phyloP scores from a whole-genome alignment of 2,113 vertebrate species.

The Dipodomys merriami region DNA sequence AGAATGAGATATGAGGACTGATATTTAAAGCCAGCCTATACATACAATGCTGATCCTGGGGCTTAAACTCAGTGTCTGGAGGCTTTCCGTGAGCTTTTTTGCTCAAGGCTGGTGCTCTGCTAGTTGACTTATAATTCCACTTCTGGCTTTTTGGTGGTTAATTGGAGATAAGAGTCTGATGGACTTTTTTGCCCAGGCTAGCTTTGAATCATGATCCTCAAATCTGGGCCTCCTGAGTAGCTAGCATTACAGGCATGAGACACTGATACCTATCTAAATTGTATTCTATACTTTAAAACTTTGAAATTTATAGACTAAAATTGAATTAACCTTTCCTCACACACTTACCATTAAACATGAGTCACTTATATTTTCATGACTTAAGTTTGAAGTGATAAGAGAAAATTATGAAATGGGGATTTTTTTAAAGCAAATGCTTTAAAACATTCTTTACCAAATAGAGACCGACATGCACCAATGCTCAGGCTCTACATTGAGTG shows the following conservation, averaged over 20 bases:
- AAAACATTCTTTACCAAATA: background rate
- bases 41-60: too few relatives aligned
- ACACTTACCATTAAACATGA: background rate
- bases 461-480: background rate
- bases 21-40: too few relatives aligned
- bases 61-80: too few relatives aligned
- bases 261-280: background rate
- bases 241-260: too few relatives aligned
- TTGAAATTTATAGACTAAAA: background rate
- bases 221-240: too few relatives aligned
- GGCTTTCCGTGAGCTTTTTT: too few relatives aligned
- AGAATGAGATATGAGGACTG: too few relatives aligned
- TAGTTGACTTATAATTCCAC: too few relatives aligned
- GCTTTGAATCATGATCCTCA: too few relatives aligned
- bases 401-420: background rate
- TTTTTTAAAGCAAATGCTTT: background rate
- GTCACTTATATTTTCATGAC: background rate
- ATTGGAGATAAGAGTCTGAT: too few relatives aligned
- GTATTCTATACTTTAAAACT: background rate
- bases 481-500: background rate
- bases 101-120: too few relatives aligned
- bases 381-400: background rate
- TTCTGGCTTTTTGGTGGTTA: too few relatives aligned
- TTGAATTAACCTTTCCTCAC: slow-evolving; percentile 27
- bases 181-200: background rate